phyloP scores from a whole-genome alignment of 2,113 vertebrate genomes.

The Tragulus kanchil region DNA sequence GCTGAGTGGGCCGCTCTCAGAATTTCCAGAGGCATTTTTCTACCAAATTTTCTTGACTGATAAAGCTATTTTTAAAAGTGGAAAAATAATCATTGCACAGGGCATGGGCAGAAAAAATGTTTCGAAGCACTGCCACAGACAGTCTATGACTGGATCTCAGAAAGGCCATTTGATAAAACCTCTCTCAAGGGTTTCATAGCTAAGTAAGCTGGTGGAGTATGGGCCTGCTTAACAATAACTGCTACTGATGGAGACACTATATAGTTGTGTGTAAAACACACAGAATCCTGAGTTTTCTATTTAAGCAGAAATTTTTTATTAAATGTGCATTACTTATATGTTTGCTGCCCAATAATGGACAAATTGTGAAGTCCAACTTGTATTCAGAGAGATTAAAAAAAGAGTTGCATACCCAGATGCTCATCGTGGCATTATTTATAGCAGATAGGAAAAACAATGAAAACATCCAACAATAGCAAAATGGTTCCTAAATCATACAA shows the following conservation, averaged over 20 bases:
- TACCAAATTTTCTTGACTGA: neutral
- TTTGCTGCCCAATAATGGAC: neutral
- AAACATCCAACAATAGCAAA: neutral
- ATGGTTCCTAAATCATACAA: neutral
- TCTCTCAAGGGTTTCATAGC: neutral
- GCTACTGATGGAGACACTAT: neutral
- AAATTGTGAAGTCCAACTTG: neutral
- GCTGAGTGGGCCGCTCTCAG: neutral
- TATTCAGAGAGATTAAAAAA: slow-evolving; percentile 31
- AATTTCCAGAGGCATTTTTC: slow-evolving; percentile 13
- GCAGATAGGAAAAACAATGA: neutral
- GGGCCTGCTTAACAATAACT: neutral
- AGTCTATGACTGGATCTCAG: neutral
- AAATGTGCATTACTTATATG: neutral
- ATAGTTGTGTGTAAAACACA: neutral
- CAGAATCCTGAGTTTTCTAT: neutral
- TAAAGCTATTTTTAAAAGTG: neutral
- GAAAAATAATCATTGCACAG: neutral
- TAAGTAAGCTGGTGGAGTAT: neutral
- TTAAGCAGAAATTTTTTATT: neutral
- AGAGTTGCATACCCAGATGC: neutral
- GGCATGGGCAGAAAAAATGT: neutral
- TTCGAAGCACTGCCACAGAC: neutral
- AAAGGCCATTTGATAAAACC: neutral
- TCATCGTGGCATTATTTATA: neutral